These are phyloP conservation scores for Psittacula cyanocephala DNA, from an alignment of 2,113 vertebrate genomes.

Conservation along the genomic window DNA sequence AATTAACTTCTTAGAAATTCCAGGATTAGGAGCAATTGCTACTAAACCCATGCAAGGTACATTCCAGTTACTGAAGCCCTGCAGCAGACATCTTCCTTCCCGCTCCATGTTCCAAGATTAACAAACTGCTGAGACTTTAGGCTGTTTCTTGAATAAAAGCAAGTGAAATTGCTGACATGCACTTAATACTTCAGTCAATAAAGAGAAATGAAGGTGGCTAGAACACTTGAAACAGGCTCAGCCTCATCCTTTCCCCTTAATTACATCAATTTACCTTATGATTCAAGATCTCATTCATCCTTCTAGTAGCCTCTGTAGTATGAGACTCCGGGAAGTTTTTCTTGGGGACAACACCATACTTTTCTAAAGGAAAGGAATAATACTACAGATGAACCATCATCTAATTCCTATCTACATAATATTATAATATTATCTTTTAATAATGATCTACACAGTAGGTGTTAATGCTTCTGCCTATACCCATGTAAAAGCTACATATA, in stretches of 20 bases:
- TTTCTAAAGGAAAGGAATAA: constrained; percentile 78
- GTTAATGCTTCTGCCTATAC: neutral
- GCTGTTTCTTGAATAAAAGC: neutral
- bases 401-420: neutral
- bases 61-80: neutral
- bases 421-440: no score
- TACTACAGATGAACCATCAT: neutral
- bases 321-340: constrained; percentile 96
- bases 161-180: neutral
- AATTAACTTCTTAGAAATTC: neutral
- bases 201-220: neutral
- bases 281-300: constrained; percentile 98
- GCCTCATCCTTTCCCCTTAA: neutral
- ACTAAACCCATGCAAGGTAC: neutral
- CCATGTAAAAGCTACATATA: neutral
- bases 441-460: neutral
- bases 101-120: neutral
- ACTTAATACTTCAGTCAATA: neutral
- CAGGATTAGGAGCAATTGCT: neutral
- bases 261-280: constrained; percentile 83
- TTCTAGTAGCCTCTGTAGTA: constrained; percentile 91
- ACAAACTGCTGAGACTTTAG: neutral
- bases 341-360: constrained; percentile 95
- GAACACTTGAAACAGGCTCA: neutral
- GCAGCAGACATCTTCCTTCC: neutral